Base-by-base conservation (phyloP, 2,797 vertebrate genomes). In the Sparus aurata region DNA sequence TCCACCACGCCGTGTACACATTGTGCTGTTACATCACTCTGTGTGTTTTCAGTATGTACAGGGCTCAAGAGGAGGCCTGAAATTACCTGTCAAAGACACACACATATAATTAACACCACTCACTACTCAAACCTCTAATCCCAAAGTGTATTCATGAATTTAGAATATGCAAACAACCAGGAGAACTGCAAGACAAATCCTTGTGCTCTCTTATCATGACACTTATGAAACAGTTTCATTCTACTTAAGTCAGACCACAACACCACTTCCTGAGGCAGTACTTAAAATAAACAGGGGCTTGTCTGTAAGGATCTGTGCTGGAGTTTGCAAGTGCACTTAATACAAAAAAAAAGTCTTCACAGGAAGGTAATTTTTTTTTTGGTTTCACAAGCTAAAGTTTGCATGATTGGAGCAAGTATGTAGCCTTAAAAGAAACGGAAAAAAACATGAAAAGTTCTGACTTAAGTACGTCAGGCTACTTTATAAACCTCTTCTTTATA, bases 211-310 rank as follows among this genome's bases (percentile, higher is more conserved):
- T 73, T 25, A 7, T 63, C 43, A 49, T 64, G 58, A 82, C 61
- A 41, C 82, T 52, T 5, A 9, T 57, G 22, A 81, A 68, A 80
- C 67, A 38, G 55, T 73, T 84, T 72, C 43, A 53, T 54, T 59
- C 69, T 73, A 43, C 38, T 45, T 8, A 0, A 64, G 63, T 75
- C 69, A 75, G 43, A 78, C 80, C 85, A 45, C 86, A 68, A 74
- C 8, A 63, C 87, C 86, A 92, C 89, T 80, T 90, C 87, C 88
- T 88, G 88, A 73, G 25, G 64, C 77, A 58, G 64, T 1, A 3
- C 77, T 83, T 75, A 81, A 84, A 87, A 86, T 85, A 89, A 79
- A 82, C 71, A 12, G 30, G 12, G 22, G 52, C 23, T 77, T 5
- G 34, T 63, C 58, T 76, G 66, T 11, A 6, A 27, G 61, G 75